Base-by-base conservation (phyloP, 2,888 invertebrate species). In the Sinohyriopsis cumingii region DNA sequence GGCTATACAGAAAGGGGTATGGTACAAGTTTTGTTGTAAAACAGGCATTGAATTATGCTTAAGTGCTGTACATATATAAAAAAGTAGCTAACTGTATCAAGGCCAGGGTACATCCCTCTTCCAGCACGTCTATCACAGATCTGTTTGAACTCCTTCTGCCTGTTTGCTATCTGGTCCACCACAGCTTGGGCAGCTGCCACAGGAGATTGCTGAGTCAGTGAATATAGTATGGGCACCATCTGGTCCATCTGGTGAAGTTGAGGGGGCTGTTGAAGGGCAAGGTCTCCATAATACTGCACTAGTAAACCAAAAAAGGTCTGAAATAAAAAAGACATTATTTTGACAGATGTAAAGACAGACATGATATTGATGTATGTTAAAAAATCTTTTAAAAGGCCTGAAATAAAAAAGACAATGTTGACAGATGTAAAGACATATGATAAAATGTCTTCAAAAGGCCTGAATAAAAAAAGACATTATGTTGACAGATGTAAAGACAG, bases 251-350 rank as follows among this genome's bases (percentile, higher is more conserved):
- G 78, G n/a, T 69, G 72, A 18, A 83, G 61, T 64, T 83, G 77
- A 53, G 86, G 82, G 1, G 84, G 82, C 54, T 78, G 81, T 69
- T 80, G 93, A 19, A 84, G 60, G 9, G 82, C 93, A 69, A 93
- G 85, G 82, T 95, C 94, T 82, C 95, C 93, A 12, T 95, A 90
- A 85, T 95, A 93, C 88, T 96, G 95, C 54, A 97, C 88, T 77
- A 96, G 89, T 85, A 94, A 94, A 0, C 93, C 93, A 87, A 95
- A 96, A 1, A 98, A 89, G 81, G 93, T 92, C 67, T 89, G 85
- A 12, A 76, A 71, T 60, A 64, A n/a, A 63, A 59, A 67, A 68
- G 61, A 55, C 15, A 67, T 55, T n/a, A 53, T 53, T 33, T 33
- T 33, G 33, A 33, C 9, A 33, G 20, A 20, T 53, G 0, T 5